Base-by-base conservation (phyloP, 2,797 vertebrate species). In the Danio tinwini region DNA sequence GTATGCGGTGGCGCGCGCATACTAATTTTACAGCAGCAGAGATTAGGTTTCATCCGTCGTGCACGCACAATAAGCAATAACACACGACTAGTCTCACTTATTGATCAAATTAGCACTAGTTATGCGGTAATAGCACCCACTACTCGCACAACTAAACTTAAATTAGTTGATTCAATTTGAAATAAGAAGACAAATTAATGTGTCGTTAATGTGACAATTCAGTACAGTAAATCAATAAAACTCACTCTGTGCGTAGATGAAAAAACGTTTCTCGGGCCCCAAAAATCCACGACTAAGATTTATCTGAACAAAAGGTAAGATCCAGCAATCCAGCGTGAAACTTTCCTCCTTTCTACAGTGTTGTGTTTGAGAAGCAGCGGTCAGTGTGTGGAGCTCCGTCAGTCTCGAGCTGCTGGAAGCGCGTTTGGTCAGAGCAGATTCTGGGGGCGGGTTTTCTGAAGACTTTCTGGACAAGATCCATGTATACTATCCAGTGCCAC, bases 41-140 rank as follows among this genome's bases (percentile, higher is more conserved):
- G 49, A 83, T 80, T 63, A 53, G 19, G 42, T 79, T 74, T 75
- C 76, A 42, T 62, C 40, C 45, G 62, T 75, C 70, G 42, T 52
- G 40, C 76, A 68, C 52, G 56, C 10, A 21, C 56, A 59, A 19
- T 59, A 59, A 52, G 50, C 62, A 59, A 59, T 45, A 58, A 65
- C 50, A 65, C 9, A 40, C 47, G 62, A 61, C 45, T 40, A 74
- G 72, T 62, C 58, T 44, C 47, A 12, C 55, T 14, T 7, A n/a
- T 16, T 21, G 3, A 42, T 37, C 42, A 12, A 42, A 53, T 44
- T 4, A 21, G 52, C 16, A 63, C 37, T 37, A 10, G 37, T 49
- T 62, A 13, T 17, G 49, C 7, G 21, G 37, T 64, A 75, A 40
- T 12, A 29, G 13, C 29, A 44, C 61, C 4, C 21, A 52, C 47